A percentile compares a stretch with the other conserved stretches of the same genome.
phyloP scores from a whole-genome alignment of 1,140 invertebrate genomes.

The Leptinotarsa texana region DNA sequence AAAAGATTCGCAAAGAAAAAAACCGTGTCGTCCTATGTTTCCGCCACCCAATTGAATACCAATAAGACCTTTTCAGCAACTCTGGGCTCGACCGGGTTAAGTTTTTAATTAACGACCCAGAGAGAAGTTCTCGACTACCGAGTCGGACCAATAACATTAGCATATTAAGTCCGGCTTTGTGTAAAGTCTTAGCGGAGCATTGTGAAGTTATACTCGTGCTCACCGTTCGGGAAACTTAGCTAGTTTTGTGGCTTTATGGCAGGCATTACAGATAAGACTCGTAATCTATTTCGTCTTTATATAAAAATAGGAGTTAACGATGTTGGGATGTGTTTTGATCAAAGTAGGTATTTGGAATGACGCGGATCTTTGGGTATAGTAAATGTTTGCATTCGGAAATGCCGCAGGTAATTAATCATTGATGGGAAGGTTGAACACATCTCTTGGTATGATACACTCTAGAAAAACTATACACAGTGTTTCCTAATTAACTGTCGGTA shows the following conservation, averaged over 20 bases:
- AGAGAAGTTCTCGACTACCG: constrained; percentile 22
- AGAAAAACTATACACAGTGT: too few species aligned
- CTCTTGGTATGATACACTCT: too few species aligned
- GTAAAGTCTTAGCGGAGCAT: constrained; percentile 22
- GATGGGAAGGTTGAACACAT: too few species aligned
- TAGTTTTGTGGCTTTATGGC: constrained; percentile 11
- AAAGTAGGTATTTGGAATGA: too few species aligned
- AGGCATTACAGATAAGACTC: constrained; percentile 15
- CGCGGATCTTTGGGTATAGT: too few species aligned
- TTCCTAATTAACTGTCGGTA: too few species aligned
- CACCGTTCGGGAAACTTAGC: constrained; percentile 12
- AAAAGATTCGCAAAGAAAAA: not conserved
- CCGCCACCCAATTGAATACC: constrained; percentile 1
- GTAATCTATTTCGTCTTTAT: not conserved
- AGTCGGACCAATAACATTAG: constrained; percentile 25
- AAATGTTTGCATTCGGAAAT: too few species aligned
- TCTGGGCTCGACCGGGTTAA: constrained; percentile 4
- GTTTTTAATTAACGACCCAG: constrained; percentile 20
- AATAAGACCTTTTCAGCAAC: constrained; percentile 1
- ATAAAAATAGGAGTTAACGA: not conserved
- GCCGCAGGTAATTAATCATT: too few species aligned
- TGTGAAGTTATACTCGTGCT: not conserved
- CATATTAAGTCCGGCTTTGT: constrained; percentile 25
- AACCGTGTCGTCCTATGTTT: not conserved
- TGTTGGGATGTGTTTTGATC: not conserved